phyloP scores from a whole-genome alignment of 2,888 invertebrate species.

The Sarcophaga subvicina region DNA sequence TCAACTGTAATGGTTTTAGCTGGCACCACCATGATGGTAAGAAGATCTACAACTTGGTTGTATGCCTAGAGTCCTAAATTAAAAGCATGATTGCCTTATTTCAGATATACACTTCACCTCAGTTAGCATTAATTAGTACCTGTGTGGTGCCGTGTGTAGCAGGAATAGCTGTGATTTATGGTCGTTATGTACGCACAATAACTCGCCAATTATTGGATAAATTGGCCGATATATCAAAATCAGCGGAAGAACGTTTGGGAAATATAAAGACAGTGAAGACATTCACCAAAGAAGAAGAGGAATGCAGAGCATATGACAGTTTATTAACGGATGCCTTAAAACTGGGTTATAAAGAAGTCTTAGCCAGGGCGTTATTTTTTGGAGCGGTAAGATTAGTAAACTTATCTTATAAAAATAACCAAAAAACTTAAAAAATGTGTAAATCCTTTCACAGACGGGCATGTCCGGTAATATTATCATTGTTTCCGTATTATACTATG shows the following conservation, averaged over 20 bases:
- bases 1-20: slow-evolving; percentile 93
- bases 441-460: slow-evolving; percentile 85
- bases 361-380: slow-evolving; percentile 94
- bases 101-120: slow-evolving; percentile 95
- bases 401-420: background rate
- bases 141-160: slow-evolving; percentile 96
- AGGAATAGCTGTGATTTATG: slow-evolving; percentile 90
- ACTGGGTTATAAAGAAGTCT: slow-evolving; percentile 93
- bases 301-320: slow-evolving; percentile 86
- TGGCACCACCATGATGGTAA: slow-evolving; percentile 97
- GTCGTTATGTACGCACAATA: slow-evolving; percentile 92
- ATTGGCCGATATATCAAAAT: slow-evolving; percentile 85
- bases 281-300: slow-evolving; percentile 93
- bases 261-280: slow-evolving; percentile 96
- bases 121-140: slow-evolving; percentile 92
- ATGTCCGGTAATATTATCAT: slow-evolving; percentile 95
- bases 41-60: slow-evolving; percentile 15
- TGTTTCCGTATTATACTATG: slow-evolving; percentile 95
- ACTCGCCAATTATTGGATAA: slow-evolving; percentile 90
- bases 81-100: slow-evolving; percentile 47
- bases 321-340: slow-evolving; percentile 88
- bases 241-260: slow-evolving; percentile 95
- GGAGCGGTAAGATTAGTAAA: slow-evolving; percentile 86
- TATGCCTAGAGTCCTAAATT: background rate
- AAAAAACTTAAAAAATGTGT: slow-evolving; percentile 28